Base-by-base conservation (phyloP, 2,113 vertebrate species). In the Otis tarda region DNA sequence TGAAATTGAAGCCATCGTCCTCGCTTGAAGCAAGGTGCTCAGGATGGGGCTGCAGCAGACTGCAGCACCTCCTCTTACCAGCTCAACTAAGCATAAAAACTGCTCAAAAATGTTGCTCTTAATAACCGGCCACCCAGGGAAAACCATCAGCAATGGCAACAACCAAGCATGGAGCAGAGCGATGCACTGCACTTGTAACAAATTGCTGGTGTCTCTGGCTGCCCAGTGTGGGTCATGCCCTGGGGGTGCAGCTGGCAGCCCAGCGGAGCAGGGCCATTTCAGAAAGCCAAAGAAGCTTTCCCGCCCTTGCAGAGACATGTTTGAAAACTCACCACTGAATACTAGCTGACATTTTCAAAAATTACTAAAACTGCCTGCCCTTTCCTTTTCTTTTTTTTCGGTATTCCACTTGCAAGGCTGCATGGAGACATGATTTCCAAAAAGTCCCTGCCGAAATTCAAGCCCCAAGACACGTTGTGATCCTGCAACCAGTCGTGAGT, bases 171-270 rank as follows among this genome's bases (percentile, higher is more conserved):
- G 11, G 27, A 30, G 30, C 13, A 80, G 65, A 77, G 87, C 7
- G 6, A 23, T 22, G 25, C 30, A 5, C 15, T 77, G 49, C 9
- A 5, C 41, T 73, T 50, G 7, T 43, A 31, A 69, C 7, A 67
- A 41, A 69, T 17, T 43, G 23, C 53, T 71, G 31, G 9, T 73
- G 22, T 31, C 61, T 73, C 61, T 41, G 81, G 9, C 47, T 81
- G 45, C 41, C 56, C 8, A 2, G 24, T 1, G 1, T 9, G 4
- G 18, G 25, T 17, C 0, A 0, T n/a, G 33, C 13, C 45, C 43
- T 10, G 19, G 1, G 10, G 33, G 55, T 1, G 0, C 43, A 23
- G 33, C 30, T 8, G 6, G 55, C n/a, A 73, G 53, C 55, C 43
- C 10, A 1, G 25, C 5, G 14, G 37, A 74, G 37, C 33, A 52